These are phyloP conservation scores for Drosophila tani DNA, from an alignment of 1,140 invertebrate genomes.

Conservation along the genomic window DNA sequence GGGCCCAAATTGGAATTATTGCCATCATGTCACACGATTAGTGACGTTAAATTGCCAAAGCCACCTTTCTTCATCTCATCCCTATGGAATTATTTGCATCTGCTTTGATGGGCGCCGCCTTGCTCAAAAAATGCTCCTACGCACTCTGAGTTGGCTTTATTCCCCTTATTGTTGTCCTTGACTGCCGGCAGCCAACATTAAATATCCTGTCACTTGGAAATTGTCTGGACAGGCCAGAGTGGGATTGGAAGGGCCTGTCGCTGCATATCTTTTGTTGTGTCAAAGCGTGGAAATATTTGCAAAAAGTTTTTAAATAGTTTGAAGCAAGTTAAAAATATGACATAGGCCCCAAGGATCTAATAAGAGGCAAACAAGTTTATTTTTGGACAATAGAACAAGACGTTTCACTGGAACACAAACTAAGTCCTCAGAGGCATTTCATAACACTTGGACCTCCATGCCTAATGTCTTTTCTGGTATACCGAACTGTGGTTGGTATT, in stretches of 20 bases:
- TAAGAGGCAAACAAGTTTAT: background rate
- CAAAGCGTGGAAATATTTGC: slow-evolving; percentile 10
- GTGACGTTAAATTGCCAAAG: slow-evolving; percentile 78
- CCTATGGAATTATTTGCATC: slow-evolving; percentile 40
- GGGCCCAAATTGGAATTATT: slow-evolving; percentile 79
- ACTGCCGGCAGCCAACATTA: slow-evolving; percentile 49
- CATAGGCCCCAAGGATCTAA: background rate
- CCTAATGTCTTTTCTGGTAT: too few species aligned
- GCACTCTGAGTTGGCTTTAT: slow-evolving; percentile 13
- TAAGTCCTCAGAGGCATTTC: background rate
- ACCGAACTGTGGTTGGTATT: too few species aligned
- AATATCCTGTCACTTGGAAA: slow-evolving; percentile 66
- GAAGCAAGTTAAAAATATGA: background rate
- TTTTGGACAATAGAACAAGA: background rate
- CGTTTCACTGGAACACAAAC: background rate
- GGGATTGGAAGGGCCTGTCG: background rate
- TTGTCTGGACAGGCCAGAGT: slow-evolving; percentile 1
- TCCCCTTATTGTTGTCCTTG: slow-evolving; percentile 9
- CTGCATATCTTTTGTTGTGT: background rate
- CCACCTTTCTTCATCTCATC: slow-evolving; percentile 9
- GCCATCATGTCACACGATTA: slow-evolving; percentile 78
- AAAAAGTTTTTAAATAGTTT: slow-evolving; percentile 19
- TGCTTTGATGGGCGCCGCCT: slow-evolving; percentile 26
- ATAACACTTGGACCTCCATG: too few species aligned
- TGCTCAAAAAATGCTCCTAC: slow-evolving; percentile 10